These are phyloP conservation scores for Syndactyla subalaris DNA, from an alignment of 2,797 vertebrate species.

Conservation along the genomic window DNA sequence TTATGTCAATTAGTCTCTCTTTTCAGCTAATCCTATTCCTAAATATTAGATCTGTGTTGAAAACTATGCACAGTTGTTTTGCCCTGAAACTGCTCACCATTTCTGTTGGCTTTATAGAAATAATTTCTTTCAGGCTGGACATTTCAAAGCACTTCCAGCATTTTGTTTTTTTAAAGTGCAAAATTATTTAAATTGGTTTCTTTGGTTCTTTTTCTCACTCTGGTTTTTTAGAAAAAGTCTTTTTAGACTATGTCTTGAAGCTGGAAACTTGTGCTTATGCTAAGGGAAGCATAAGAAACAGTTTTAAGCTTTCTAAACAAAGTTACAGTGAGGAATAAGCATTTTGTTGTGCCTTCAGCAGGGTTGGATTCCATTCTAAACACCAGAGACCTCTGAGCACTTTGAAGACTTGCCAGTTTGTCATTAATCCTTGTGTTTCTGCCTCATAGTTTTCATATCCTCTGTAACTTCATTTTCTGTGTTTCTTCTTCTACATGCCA, in stretches of 20 bases:
- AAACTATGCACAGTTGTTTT: background rate
- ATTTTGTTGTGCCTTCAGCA: background rate
- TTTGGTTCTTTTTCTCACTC: background rate
- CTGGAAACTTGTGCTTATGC: background rate
- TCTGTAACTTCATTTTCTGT: background rate
- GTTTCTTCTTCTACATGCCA: constrained; percentile 4
- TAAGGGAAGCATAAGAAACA: background rate
- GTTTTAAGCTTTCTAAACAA: background rate
- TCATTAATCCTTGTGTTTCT: constrained; percentile 19
- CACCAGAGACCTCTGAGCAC: constrained; percentile 24
- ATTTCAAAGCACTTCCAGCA: background rate
- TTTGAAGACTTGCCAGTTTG: constrained; percentile 48
- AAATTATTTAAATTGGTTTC: constrained; percentile 28
- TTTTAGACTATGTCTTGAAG: background rate
- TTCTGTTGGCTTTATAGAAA: background rate
- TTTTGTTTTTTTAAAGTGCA: background rate
- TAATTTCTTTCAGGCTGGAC: background rate
- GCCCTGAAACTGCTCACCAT: background rate
- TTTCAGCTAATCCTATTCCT: background rate
- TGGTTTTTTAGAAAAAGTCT: background rate
- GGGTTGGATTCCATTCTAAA: background rate
- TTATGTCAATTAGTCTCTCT: background rate
- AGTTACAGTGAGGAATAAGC: background rate
- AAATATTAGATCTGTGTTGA: background rate
- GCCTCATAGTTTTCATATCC: background rate